A percentile compares a stretch with the other conserved stretches of the same genome.
Evolutionary conservation across 2,888 invertebrate species (phyloP).

Genomic region (Alloplasta piceator): DNA sequence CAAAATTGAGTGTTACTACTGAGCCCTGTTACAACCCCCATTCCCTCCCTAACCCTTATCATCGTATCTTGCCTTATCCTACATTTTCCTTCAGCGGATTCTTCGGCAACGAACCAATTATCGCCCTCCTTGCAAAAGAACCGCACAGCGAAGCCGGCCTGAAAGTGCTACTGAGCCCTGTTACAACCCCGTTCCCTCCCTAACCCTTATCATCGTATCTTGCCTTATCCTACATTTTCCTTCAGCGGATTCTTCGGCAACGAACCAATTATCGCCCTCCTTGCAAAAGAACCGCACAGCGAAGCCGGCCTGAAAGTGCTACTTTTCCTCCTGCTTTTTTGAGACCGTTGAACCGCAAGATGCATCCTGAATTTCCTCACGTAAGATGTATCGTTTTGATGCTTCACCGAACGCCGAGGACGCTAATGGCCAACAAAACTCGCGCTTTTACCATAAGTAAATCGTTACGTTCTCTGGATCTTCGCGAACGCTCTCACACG

Average conservation of each 20-base stretch:
- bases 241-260: conserved; percentile 7
- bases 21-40: too few relatives aligned
- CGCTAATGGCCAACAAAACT: conserved; percentile 43
- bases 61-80: too few relatives aligned
- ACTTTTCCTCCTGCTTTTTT: conserved; percentile 49
- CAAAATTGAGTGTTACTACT: too few relatives aligned
- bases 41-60: too few relatives aligned
- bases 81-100: too few relatives aligned
- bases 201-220: too few relatives aligned
- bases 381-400: background rate
- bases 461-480: background rate
- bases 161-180: too few relatives aligned
- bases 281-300: conserved; percentile 17
- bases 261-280: conserved; percentile 66
- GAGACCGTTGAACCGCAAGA: conserved; percentile 51
- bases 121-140: conserved; percentile 51
- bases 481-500: too few relatives aligned
- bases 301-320: conserved; percentile 29
- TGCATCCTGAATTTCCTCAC: conserved; percentile 14
- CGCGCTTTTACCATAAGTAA: conserved; percentile 19
- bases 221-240: too few relatives aligned
- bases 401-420: conserved; percentile 13
- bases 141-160: conserved; percentile 18
- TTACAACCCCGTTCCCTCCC: too few relatives aligned
- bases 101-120: conserved; percentile 63